Percentiles rank a stretch among this genome's conserved stretches.
phyloP scores from a whole-genome alignment of 2,888 invertebrate species.

The Lasioglossum malachurum region DNA sequence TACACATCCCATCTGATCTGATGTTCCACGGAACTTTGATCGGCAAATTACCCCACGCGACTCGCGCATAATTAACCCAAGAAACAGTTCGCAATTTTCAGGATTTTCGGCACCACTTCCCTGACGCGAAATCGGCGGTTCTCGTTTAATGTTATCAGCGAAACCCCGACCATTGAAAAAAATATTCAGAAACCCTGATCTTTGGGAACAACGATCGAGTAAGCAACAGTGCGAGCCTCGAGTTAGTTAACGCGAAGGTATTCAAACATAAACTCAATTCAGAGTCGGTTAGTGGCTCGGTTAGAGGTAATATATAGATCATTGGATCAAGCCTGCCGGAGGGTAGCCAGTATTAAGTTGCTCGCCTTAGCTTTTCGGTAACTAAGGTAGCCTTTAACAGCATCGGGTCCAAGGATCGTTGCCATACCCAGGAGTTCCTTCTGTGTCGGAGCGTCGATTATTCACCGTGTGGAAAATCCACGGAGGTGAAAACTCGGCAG shows the following conservation, averaged over 20 bases:
- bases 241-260: neutral
- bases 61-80: slow-evolving; percentile 6
- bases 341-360: neutral
- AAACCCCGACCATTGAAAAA: no score
- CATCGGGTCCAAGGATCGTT: neutral
- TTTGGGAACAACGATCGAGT: no score
- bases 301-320: neutral
- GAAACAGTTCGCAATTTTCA: no score
- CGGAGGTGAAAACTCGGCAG: slow-evolving; percentile 3
- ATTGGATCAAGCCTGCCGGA: neutral
- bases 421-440: neutral
- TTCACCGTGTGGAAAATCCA: slow-evolving; percentile 47
- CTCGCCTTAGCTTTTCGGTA: neutral
- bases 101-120: neutral
- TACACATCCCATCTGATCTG: slow-evolving; percentile 33
- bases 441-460: slow-evolving; percentile 16
- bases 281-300: neutral
- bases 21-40: slow-evolving; percentile 31
- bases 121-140: no score
- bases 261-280: slow-evolving; percentile 1
- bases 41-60: slow-evolving; percentile 16
- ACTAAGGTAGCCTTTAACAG: neutral
- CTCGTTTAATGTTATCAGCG: no score
- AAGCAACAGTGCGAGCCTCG: neutral
- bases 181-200: no score